Evolutionary conservation across 2,888 invertebrate genomes (phyloP).

Genomic region (Sesamia inferens): DNA sequence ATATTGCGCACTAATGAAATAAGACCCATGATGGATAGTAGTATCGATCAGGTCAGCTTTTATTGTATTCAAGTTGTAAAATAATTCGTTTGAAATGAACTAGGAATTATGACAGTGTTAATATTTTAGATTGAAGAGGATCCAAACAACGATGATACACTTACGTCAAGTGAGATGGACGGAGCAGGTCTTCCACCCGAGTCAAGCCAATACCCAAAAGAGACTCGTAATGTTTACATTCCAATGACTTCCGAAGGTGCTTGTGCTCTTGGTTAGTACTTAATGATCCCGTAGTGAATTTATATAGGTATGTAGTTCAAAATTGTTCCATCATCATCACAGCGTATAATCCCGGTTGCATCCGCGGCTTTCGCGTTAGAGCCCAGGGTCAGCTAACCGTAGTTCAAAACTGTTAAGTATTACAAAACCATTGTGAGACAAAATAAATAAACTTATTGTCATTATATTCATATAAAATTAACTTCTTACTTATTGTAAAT

Average conservation of each 20-base stretch:
- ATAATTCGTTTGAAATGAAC: neutral
- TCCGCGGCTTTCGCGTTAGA: too few species aligned
- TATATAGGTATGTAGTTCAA: too few species aligned
- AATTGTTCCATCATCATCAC: too few species aligned
- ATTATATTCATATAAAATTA: neutral
- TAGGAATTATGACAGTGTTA: neutral
- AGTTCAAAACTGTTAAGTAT: too few species aligned
- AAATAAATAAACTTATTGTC: too few species aligned
- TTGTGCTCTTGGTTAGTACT: slow-evolving; percentile 73
- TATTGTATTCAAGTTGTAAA: neutral
- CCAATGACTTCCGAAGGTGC: slow-evolving; percentile 76
- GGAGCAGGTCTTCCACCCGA: slow-evolving; percentile 64
- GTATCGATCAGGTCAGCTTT: slow-evolving; percentile 76
- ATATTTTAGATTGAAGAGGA: slow-evolving; percentile 75
- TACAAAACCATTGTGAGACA: too few species aligned
- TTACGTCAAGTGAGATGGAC: slow-evolving; percentile 76
- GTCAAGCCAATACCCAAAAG: slow-evolving; percentile 65
- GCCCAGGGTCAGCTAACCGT: too few species aligned
- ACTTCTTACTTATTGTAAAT: neutral
- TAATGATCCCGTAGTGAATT: neutral
- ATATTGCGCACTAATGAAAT: slow-evolving; percentile 76
- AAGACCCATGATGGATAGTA: slow-evolving; percentile 75
- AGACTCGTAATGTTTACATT: slow-evolving; percentile 69
- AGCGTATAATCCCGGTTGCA: too few species aligned
- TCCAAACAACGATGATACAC: slow-evolving; percentile 79